A percentile compares a stretch with the other conserved stretches of the same genome.
These are phyloP conservation scores for Drosophila setifemur DNA, from an alignment of 1,140 invertebrate genomes.

Conservation along the genomic window DNA sequence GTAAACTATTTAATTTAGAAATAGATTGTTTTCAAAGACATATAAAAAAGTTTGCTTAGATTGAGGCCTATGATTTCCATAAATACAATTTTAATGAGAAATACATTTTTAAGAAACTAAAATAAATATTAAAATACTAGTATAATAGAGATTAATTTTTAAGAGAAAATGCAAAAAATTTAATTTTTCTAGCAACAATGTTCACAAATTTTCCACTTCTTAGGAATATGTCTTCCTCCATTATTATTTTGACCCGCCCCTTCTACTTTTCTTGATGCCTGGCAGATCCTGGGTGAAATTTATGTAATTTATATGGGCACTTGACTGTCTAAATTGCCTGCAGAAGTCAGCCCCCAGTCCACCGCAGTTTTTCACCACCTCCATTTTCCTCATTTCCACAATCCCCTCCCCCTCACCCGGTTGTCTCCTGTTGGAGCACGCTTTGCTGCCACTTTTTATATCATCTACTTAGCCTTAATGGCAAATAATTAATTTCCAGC, in stretches of 20 bases:
- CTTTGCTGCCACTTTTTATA: conserved; percentile 75
- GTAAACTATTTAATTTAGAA: too few species aligned
- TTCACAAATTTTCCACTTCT: conserved; percentile 15
- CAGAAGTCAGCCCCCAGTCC: conserved; percentile 36
- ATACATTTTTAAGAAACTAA: too few species aligned
- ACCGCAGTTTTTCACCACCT: background rate
- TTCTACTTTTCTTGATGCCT: conserved; percentile 27
- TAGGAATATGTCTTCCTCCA: conserved; percentile 5
- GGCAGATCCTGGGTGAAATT: conserved; percentile 72
- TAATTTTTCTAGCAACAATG: too few species aligned
- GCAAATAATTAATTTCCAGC: conserved; percentile 82
- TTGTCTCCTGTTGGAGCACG: background rate
- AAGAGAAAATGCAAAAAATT: background rate
- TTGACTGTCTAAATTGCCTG: conserved; percentile 83
- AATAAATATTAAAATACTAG: too few species aligned
- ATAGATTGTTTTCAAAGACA: too few species aligned
- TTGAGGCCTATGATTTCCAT: too few species aligned
- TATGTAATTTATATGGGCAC: conserved; percentile 83
- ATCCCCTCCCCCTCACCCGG: background rate
- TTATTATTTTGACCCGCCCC: background rate
- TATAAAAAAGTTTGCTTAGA: too few species aligned
- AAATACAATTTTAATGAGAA: too few species aligned
- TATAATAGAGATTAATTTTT: too few species aligned
- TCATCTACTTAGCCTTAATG: conserved; percentile 82
- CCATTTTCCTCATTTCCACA: background rate